Evolutionary conservation across 2,113 vertebrate species (phyloP).

Genomic region (Clarias magur): DNA sequence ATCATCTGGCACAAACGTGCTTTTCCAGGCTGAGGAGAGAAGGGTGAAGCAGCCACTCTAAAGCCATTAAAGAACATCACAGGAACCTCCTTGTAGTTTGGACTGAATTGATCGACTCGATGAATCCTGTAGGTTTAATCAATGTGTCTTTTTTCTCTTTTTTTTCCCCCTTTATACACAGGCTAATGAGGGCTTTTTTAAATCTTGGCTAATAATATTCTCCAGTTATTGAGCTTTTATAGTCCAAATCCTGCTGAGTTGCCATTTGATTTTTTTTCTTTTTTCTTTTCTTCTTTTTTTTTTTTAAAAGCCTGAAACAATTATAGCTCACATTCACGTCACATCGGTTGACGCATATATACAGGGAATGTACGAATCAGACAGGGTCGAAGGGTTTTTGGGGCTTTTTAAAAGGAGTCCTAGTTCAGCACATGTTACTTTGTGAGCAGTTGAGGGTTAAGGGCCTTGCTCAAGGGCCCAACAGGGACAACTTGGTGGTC

Average conservation of each 20-base stretch:
- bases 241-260: constrained; percentile 12
- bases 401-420: background rate
- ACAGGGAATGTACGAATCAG: background rate
- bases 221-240: constrained; percentile 21
- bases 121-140: constrained; percentile 41
- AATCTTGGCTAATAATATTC: constrained; percentile 37
- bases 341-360: background rate
- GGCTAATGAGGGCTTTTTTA: constrained; percentile 14
- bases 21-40: background rate
- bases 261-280: constrained; percentile 13
- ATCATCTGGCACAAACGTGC: background rate
- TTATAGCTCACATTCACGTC: background rate
- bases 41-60: background rate
- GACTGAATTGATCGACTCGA: constrained; percentile 4
- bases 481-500: no score
- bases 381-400: background rate
- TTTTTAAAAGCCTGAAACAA: background rate
- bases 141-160: background rate
- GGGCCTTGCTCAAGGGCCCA: no score
- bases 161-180: background rate
- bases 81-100: background rate
- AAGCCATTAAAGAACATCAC: background rate
- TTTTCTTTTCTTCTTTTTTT: background rate
- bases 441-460: background rate
- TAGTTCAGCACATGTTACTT: background rate